These are phyloP conservation scores for Chrysotoxum bicinctum DNA, from an alignment of 2,888 invertebrate species.

Conservation along the genomic window DNA sequence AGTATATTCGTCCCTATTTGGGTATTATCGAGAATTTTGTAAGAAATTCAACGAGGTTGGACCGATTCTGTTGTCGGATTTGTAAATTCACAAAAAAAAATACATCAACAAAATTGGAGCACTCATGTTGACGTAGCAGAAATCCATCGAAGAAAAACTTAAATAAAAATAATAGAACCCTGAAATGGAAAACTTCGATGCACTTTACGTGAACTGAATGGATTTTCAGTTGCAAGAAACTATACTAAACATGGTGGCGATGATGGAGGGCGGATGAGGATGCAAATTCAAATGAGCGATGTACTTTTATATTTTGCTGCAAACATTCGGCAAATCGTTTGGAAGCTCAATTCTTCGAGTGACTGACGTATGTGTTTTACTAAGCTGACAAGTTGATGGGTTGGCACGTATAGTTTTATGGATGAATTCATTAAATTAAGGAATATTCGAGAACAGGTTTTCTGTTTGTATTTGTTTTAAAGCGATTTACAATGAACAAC, in stretches of 20 bases:
- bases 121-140: conserved; percentile 46
- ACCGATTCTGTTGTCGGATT: conserved; percentile 15
- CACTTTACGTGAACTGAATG: conserved; percentile 62
- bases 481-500: not conserved
- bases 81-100: conserved; percentile 1
- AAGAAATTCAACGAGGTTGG: conserved; percentile 16
- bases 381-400: conserved; percentile 40
- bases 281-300: not conserved
- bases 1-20: conserved; percentile 23
- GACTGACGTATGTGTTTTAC: conserved; percentile 34
- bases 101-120: conserved; percentile 39
- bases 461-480: not conserved
- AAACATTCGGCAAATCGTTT: conserved; percentile 63
- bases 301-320: conserved; percentile 20
- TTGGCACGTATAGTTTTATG: conserved; percentile 54
- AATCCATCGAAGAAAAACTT: not conserved
- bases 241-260: not conserved
- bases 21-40: conserved; percentile 19
- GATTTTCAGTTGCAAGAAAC: not conserved
- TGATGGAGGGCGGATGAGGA: not conserved
- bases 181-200: conserved; percentile 46
- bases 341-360: conserved; percentile 35
- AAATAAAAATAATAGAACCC: not conserved
- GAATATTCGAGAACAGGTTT: conserved; percentile 15
- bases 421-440: conserved; percentile 58